Percentiles rank a stretch among this genome's conserved stretches.
These are phyloP conservation scores for Emmelina monodactyla DNA, from an alignment of 2,888 invertebrate genomes.

Conservation along the genomic window DNA sequence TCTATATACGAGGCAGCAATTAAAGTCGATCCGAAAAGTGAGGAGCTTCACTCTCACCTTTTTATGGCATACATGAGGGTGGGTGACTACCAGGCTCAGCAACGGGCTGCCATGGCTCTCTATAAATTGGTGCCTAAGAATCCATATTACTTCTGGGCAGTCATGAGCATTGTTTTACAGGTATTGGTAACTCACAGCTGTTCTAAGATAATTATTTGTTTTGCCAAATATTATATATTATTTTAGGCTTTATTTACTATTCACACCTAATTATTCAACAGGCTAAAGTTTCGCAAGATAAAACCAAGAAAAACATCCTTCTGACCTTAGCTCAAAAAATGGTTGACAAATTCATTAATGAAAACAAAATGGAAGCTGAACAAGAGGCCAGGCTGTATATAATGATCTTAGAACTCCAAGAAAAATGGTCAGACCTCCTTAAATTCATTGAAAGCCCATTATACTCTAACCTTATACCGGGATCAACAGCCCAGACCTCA, in stretches of 20 bases:
- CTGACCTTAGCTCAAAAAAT: constrained; percentile 91
- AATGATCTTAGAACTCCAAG: constrained; percentile 78
- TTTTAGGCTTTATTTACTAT: too few species aligned
- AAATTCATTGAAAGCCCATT: constrained; percentile 82
- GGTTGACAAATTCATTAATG: constrained; percentile 88
- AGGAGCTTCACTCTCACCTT: constrained; percentile 91
- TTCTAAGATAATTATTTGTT: background rate
- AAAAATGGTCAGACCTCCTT: constrained; percentile 83
- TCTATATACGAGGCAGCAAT: constrained; percentile 89
- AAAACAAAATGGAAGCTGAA: constrained; percentile 90
- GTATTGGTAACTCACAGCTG: constrained; percentile 38
- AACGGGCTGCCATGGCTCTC: constrained; percentile 86
- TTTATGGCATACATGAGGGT: constrained; percentile 96
- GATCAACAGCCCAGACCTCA: constrained; percentile 72
- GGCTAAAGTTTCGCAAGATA: constrained; percentile 55
- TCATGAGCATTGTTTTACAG: constrained; percentile 96
- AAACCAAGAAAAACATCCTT: constrained; percentile 72
- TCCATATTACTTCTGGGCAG: constrained; percentile 98
- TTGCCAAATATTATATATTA: constrained; percentile 10
- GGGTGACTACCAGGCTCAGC: constrained; percentile 89
- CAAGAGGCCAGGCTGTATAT: constrained; percentile 92
- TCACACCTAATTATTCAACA: too few species aligned
- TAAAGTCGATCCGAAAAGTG: constrained; percentile 84
- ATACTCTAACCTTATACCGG: constrained; percentile 72
- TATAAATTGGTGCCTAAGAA: constrained; percentile 93